Conservation (phyloP, 2,888 invertebrate genomes). For the Drosophila maculinotata region DNA sequence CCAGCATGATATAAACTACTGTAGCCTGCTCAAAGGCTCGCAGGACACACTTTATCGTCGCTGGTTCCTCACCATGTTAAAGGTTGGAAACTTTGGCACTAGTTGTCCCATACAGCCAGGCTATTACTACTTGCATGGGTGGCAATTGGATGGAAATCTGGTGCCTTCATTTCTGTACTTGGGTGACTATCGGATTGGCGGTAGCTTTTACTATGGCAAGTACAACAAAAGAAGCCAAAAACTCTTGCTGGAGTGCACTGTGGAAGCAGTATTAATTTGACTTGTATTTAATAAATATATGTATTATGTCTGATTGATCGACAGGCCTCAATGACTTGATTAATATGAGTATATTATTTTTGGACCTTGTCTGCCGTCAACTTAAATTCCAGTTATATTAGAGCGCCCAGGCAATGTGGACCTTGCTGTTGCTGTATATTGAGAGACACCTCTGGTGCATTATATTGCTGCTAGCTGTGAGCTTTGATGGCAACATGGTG, state of each 20-base stretch:
- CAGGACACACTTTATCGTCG: slow-evolving; percentile 57
- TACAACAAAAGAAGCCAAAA: slow-evolving; percentile 19
- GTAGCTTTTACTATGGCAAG: slow-evolving; percentile 56
- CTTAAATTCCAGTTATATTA: background rate
- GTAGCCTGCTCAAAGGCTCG: slow-evolving; percentile 42
- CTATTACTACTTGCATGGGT: slow-evolving; percentile 58
- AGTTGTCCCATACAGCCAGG: slow-evolving; percentile 59
- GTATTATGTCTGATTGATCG: slow-evolving; percentile 1
- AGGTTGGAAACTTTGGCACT: slow-evolving; percentile 55
- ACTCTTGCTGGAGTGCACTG: slow-evolving; percentile 42
- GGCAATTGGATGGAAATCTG: slow-evolving; percentile 49
- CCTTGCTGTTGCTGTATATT: background rate
- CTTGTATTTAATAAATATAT: background rate
- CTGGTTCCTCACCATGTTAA: slow-evolving; percentile 51
- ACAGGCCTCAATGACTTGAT: background rate
- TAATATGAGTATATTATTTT: background rate
- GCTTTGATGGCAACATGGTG: background rate
- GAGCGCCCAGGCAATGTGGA: background rate
- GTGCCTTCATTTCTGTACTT: slow-evolving; percentile 63
- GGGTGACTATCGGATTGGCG: slow-evolving; percentile 63
- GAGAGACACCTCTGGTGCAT: background rate
- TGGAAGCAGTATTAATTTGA: slow-evolving; percentile 33
- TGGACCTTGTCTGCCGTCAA: background rate
- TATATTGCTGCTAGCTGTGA: background rate
- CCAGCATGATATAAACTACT: slow-evolving; percentile 65